Base-by-base conservation (phyloP, 2,113 vertebrate species). In the Scolopax mira region DNA sequence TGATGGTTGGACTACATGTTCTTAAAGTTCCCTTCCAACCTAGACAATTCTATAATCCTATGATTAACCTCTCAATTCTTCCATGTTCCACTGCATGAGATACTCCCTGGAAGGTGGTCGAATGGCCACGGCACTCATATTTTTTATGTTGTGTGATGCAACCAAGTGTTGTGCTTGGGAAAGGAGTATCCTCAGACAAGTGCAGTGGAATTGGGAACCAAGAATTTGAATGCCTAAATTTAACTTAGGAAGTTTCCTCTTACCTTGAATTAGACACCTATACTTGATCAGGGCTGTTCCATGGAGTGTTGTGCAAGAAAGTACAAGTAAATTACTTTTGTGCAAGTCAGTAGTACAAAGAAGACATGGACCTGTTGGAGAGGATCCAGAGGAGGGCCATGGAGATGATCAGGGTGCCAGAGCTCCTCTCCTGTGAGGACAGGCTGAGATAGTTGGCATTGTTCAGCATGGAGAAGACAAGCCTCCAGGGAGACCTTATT, bases 151-250 rank as follows among this genome's bases (percentile, higher is more conserved):
- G 6, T 24, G 81, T 0, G 1, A 70, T 18, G 7, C 39, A 69
- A 11, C 4, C 30, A 80, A 61, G 19, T 0, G 0, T 27, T 82
- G 16, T 18, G 27, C 7, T 67, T 22, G 4, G 12, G 46, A 67
- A 78, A 78, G 27, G 28, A 61, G 5, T 35, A 60, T 62, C 11
- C 12, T 24, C 23, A 37, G 44, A 39, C 17, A 79, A 58, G 10
- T 64, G 67, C 10, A 33, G 14, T 42, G 11, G 13, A 72, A 33
- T 9, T 62, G 22, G 77, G 46, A 78, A 61, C 21, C 6, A 72
- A 46, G 21, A 72, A 69, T 83, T 13, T 80, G 33, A 83, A 49
- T 9, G 7, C 13, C 9, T 79, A 72, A 55, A 67, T 88, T 60
- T 75, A 72, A 54, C 3, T 66, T 61, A 31, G 33, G 39, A 4